Conservation (phyloP, 1,140 invertebrate genomes). For the Lepidurus couesii region DNA sequence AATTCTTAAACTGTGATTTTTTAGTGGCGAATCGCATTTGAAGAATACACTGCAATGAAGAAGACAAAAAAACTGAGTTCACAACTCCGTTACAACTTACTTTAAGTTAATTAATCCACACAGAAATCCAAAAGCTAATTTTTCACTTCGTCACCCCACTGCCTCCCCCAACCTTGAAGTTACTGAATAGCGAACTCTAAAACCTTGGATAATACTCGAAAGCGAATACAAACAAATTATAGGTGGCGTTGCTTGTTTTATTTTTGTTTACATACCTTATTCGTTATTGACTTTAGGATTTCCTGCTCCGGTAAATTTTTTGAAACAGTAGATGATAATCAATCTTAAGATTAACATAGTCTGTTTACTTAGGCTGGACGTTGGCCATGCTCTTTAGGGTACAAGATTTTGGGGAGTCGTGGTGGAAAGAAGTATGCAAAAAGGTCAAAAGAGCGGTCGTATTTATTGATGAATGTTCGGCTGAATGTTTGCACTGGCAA, state of each 20-base stretch:
- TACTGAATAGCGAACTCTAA: background rate
- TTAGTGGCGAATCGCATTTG: background rate
- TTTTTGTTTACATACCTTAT: no score
- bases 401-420: constrained; percentile 26
- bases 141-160: constrained; percentile 8
- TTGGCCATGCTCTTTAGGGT: background rate
- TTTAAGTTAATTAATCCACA: background rate
- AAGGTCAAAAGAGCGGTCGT: constrained; percentile 55
- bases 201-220: background rate
- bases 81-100: background rate
- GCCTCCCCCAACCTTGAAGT: constrained; percentile 12
- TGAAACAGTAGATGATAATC: no score
- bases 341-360: background rate
- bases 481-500: constrained; percentile 58
- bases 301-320: no score
- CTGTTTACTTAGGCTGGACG: background rate
- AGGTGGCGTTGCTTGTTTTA: background rate
- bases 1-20: background rate
- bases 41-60: no score
- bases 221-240: background rate
- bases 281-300: no score
- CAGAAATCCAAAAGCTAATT: background rate
- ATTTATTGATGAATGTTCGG: constrained; percentile 53
- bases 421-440: constrained; percentile 52
- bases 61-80: no score